phyloP scores from a whole-genome alignment of 2,888 invertebrate species.

The Conus canariensis region DNA sequence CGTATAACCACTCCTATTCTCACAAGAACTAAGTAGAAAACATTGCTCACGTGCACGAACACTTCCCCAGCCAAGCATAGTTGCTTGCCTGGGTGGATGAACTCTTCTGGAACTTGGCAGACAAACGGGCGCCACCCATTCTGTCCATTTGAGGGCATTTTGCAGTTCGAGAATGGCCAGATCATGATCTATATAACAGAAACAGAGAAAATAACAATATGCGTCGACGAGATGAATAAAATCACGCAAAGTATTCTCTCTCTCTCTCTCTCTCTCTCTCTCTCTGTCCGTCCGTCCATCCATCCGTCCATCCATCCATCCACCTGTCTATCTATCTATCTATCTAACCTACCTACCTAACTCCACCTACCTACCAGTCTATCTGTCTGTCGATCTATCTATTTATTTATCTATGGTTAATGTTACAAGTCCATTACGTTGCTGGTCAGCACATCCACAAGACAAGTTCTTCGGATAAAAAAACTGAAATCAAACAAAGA shows the following conservation, averaged over 20 bases:
- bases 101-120: background rate
- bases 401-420: background rate
- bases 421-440: no score
- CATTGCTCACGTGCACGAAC: background rate
- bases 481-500: no score
- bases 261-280: background rate
- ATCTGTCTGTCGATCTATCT: background rate
- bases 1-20: no score
- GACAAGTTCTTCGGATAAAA: no score
- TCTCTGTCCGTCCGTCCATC: no score
- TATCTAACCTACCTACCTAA: background rate
- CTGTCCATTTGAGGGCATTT: background rate
- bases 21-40: background rate
- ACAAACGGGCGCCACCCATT: background rate
- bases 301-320: background rate
- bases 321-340: background rate
- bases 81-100: background rate
- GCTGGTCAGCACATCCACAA: no score
- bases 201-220: background rate
- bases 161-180: background rate
- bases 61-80: background rate
- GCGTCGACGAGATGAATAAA: background rate
- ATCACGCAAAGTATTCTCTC: background rate
- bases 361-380: background rate
- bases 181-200: background rate